Evolutionary conservation across 2,113 vertebrate species (phyloP).

Genomic region (Elanoides forficatus): DNA sequence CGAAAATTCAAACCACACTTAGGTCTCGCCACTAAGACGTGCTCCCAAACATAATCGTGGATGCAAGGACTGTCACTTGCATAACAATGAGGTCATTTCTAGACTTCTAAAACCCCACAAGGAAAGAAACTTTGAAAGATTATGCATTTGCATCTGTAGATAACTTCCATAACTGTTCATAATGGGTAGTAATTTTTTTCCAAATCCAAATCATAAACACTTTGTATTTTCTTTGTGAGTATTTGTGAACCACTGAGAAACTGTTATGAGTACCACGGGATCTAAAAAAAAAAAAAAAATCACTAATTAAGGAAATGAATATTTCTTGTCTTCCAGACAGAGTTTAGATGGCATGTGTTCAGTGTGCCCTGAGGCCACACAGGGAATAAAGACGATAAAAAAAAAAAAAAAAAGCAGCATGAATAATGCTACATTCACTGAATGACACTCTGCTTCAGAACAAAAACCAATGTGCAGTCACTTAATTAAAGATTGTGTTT

Average conservation of each 20-base stretch:
- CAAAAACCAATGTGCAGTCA: not conserved
- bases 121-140: not conserved
- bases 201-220: not conserved
- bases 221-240: not conserved
- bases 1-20: not conserved
- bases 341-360: not conserved
- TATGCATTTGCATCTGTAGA: not conserved
- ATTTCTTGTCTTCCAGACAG: not conserved
- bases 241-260: not conserved
- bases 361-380: not conserved
- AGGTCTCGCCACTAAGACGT: rapidly evolving
- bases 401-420: not conserved
- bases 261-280: rapidly evolving
- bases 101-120: not conserved
- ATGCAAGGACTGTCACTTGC: not conserved
- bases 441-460: not conserved
- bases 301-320: not conserved
- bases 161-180: not conserved
- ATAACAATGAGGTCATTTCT: not conserved
- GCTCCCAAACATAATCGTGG: not conserved
- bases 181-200: not conserved
- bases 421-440: not conserved
- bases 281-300: not conserved
- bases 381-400: not conserved
- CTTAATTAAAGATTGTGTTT: not conserved